Conservation (phyloP, 2,113 vertebrate genomes). For the Oreochromis tanganicae region DNA sequence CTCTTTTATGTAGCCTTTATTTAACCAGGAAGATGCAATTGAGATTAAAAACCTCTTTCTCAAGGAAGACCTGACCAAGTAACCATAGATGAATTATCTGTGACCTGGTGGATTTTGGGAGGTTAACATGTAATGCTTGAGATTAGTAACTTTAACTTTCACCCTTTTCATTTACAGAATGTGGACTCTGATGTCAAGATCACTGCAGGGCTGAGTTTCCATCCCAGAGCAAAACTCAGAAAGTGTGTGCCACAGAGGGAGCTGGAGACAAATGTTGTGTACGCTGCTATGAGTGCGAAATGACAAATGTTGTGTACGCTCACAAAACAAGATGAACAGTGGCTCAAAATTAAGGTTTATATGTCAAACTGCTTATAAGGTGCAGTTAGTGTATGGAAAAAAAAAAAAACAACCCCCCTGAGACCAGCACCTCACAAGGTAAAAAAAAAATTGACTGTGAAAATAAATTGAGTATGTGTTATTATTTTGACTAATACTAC, state of each 20-base stretch:
- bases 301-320: no score
- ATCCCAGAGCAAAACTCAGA: no score
- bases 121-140: neutral
- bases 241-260: neutral
- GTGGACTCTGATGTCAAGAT: neutral
- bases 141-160: neutral
- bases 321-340: neutral
- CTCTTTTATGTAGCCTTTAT: no score
- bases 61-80: no score
- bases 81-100: neutral
- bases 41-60: no score
- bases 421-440: no score
- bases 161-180: neutral
- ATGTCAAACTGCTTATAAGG: neutral
- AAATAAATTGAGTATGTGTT: no score
- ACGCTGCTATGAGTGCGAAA: neutral
- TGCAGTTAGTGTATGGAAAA: neutral
- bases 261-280: neutral
- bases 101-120: neutral
- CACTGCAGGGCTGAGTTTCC: neutral
- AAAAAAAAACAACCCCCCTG: neutral
- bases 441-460: no score
- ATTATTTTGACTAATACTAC: no score
- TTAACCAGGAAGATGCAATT: no score
- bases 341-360: neutral